These are phyloP conservation scores for Herpetotheres cachinnans DNA, from an alignment of 2,113 vertebrate genomes.

Conservation along the genomic window DNA sequence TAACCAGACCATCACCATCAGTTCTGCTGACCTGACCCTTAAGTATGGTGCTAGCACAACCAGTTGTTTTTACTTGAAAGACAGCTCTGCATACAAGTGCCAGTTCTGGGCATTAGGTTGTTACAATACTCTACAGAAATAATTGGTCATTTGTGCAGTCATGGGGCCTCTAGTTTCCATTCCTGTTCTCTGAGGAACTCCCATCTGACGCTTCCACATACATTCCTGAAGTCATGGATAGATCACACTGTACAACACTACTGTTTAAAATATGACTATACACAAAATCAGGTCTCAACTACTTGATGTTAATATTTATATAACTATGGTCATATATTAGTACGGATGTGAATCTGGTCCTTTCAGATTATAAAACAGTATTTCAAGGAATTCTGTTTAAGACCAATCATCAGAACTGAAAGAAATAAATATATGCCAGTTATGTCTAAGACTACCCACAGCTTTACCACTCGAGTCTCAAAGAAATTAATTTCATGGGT, in stretches of 20 bases:
- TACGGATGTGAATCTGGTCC: neutral
- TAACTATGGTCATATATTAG: neutral
- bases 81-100: neutral
- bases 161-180: neutral
- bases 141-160: neutral
- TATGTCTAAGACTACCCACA: neutral
- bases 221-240: rapidly evolving
- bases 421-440: neutral
- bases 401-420: neutral
- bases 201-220: rapidly evolving
- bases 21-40: neutral
- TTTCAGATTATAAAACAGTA: neutral
- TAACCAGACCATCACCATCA: neutral
- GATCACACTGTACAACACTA: neutral
- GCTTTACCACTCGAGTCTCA: neutral
- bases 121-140: neutral
- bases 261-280: neutral
- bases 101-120: neutral
- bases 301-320: neutral
- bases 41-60: neutral
- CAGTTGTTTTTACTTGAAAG: neutral
- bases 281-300: neutral
- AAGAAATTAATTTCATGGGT: neutral
- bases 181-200: neutral
- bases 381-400: neutral